Evolutionary conservation across 2,113 vertebrate species (phyloP), one percentile per base, ranked within the genome.

Genomic region (Etheostoma spectabile): DNA sequence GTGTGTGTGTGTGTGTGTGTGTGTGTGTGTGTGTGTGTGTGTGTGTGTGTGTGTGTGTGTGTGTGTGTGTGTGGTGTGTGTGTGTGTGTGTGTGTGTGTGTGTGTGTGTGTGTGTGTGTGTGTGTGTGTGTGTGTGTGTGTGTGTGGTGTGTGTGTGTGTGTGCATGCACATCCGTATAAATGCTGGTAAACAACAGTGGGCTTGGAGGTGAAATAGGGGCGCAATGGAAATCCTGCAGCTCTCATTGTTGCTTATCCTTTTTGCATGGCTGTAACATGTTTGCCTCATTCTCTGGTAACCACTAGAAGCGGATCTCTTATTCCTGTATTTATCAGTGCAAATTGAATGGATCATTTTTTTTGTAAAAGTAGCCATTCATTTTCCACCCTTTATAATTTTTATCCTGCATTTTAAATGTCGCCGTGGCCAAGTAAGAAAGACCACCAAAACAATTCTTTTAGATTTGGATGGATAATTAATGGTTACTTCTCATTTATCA

Each of bases 191-290:
- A 85, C 90, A 91, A 84, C 86, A 89, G 89, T 92, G 89, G 83
- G 84, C 59, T 82, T 71, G 69, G 77, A 88, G 81, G 63, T 77
- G 71, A 78, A 65, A 65, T 64, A 74, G 76, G 56, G 51, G 65
- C 83, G 72, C 82, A 71, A 74, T 64, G 77, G 73, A 88, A 79
- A 77, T 67, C 77, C 70, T 71, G 74, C 66, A 30, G 70, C 86
- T 67, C 88, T 86, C 85, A 84, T 84, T 89, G 86, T 89, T 92
- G 91, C 92, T 93, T 91, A 74, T 86, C 80, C 46, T 93, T 79
- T 91, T 65, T 94, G 94, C 94, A 95, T 95, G 94, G 94, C 93
- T 91, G 77, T 70, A 73, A 86, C 77, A 53, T 82, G 81, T 93
- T 89, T 90, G 82, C 82, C 80, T 90, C 68, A 14, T 86, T 67